Conservation (phyloP, 2,113 vertebrate species). For the Sinocyclocheilus rhinocerous region DNA sequence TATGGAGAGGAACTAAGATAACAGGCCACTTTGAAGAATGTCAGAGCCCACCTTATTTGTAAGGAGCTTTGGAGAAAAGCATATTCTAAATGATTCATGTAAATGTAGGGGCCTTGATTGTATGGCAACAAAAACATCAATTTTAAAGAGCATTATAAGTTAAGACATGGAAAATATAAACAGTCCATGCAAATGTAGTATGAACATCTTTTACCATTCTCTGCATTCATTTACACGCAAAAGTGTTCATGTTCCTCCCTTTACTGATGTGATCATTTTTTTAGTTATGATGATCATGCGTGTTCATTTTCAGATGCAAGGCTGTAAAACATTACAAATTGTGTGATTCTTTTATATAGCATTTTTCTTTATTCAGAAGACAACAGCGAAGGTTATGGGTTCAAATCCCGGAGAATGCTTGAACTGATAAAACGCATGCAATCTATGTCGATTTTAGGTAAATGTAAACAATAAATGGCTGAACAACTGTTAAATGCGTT, state of each 20-base stretch:
- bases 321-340: not conserved
- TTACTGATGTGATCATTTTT: not conserved
- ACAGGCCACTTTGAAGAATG: not conserved
- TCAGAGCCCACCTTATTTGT: not conserved
- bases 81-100: too few species aligned
- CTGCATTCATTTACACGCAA: too few species aligned
- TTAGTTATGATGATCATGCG: not conserved
- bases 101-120: too few species aligned
- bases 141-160: too few species aligned
- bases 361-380: not conserved
- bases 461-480: not conserved
- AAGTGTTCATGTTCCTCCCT: too few species aligned
- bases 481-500: not conserved
- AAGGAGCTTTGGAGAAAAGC: too few species aligned
- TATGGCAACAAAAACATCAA: too few species aligned
- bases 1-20: conserved; percentile 38
- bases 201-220: too few species aligned
- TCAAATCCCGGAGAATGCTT: not conserved
- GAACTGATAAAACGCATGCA: not conserved
- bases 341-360: too few species aligned
- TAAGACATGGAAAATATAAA: too few species aligned
- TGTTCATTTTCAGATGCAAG: not conserved
- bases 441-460: not conserved
- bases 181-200: too few species aligned
- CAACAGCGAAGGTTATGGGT: too few species aligned